Conservation (phyloP, 2,113 vertebrate species). For the Rhynchomys soricoides region DNA sequence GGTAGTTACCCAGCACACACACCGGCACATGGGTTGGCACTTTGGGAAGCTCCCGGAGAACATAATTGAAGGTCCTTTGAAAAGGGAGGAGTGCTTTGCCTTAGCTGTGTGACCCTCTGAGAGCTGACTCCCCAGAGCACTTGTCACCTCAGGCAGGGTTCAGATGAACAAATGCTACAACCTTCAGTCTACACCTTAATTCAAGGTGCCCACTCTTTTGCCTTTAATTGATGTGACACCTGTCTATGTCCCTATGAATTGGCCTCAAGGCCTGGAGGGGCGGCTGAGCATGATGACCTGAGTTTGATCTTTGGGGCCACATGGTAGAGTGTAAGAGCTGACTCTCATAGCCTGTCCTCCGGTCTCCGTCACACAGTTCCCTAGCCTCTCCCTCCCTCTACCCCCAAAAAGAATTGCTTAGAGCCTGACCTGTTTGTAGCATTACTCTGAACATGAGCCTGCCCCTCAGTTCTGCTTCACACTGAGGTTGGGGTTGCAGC, state of each 20-base stretch:
- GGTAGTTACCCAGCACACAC: constrained; percentile 96
- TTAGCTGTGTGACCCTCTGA: background rate
- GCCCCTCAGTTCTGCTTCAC: background rate
- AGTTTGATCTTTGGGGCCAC: background rate
- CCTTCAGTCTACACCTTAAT: background rate
- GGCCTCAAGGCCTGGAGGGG: background rate
- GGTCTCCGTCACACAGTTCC: background rate
- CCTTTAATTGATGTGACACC: background rate
- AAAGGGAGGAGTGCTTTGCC: background rate
- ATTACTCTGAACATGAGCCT: background rate
- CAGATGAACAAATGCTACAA: no score
- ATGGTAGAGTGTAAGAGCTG: no score
- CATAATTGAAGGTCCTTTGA: constrained; percentile 97
- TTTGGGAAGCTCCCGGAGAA: constrained; percentile 96
- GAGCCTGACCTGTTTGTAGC: background rate
- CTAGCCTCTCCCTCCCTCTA: background rate
- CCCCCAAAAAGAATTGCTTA: background rate
- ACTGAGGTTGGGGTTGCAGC: no score
- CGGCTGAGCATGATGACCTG: background rate
- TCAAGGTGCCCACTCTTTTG: background rate
- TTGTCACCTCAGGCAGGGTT: no score
- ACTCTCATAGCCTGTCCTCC: background rate
- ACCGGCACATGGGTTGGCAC: constrained; percentile 96
- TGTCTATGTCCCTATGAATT: background rate
- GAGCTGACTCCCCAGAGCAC: background rate